Conservation (phyloP, 2,797 vertebrate genomes). For the Sciurus carolinensis region DNA sequence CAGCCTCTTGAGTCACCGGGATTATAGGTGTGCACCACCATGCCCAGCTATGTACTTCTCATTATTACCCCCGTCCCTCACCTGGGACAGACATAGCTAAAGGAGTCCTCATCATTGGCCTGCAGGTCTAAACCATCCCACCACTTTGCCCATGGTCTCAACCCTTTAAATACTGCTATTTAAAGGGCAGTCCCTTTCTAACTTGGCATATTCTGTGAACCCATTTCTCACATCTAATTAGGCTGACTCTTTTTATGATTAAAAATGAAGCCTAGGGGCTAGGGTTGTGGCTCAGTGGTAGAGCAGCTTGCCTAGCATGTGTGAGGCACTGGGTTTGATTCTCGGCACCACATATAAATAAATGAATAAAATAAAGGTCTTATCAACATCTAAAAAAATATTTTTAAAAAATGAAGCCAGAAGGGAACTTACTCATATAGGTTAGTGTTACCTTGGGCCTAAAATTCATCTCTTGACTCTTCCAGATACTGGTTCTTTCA, state of each 20-base stretch:
- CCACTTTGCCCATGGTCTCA: not conserved
- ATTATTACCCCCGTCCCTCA: not conserved
- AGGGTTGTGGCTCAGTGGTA: too few species aligned
- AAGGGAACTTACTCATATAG: not conserved
- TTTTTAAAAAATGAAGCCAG: too few species aligned
- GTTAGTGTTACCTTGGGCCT: not conserved
- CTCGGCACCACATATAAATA: too few species aligned
- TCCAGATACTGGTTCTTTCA: not conserved
- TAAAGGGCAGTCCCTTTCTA: not conserved
- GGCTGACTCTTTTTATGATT: not conserved
- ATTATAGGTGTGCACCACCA: too few species aligned
- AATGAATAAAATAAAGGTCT: too few species aligned
- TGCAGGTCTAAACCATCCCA: accelerated
- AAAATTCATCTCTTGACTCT: not conserved
- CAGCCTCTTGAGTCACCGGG: too few species aligned
- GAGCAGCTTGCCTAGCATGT: too few species aligned
- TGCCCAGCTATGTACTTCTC: not conserved
- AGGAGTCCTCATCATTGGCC: not conserved
- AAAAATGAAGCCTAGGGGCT: not conserved
- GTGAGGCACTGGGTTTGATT: too few species aligned
- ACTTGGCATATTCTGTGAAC: not conserved
- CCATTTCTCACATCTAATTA: not conserved
- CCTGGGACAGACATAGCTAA: not conserved
- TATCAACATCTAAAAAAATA: too few species aligned
- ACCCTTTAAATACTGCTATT: too few species aligned